Percentiles rank a stretch among this genome's conserved stretches.
phyloP scores from a whole-genome alignment of 2,888 invertebrate species.

The Ctenicera cuprea region DNA sequence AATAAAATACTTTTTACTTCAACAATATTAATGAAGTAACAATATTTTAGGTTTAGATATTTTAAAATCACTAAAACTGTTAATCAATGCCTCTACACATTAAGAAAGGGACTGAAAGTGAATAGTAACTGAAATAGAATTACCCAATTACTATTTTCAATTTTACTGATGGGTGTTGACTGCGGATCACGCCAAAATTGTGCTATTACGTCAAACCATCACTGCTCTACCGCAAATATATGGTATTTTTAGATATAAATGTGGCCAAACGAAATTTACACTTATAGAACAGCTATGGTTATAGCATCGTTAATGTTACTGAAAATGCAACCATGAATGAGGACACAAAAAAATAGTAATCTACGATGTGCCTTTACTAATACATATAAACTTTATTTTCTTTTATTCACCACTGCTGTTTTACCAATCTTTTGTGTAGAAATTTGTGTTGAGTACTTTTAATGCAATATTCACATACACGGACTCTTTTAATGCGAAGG shows the following conservation, averaged over 20 bases:
- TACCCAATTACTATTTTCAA: constrained; percentile 24
- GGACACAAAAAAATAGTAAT: no score
- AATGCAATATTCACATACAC: no score
- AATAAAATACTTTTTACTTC: no score
- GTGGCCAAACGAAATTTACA: constrained; percentile 13
- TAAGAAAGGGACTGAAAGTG: background rate
- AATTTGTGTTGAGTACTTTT: no score
- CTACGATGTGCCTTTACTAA: no score
- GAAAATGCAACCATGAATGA: no score
- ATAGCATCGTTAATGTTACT: background rate
- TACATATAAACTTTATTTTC: no score
- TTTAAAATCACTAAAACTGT: background rate
- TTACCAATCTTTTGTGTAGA: no score
- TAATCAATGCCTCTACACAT: background rate
- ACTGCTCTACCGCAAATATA: constrained; percentile 47
- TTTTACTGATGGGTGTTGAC: constrained; percentile 17
- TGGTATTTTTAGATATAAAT: constrained; percentile 38
- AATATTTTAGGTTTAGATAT: no score
- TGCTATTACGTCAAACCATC: constrained; percentile 41
- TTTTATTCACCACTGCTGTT: no score
- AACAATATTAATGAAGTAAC: no score
- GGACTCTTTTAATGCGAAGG: no score
- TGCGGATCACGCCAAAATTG: constrained; percentile 25
- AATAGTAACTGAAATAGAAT: background rate
- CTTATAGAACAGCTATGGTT: background rate